phyloP scores from a whole-genome alignment of 2,113 vertebrate species.

The Nerophis ophidion region DNA sequence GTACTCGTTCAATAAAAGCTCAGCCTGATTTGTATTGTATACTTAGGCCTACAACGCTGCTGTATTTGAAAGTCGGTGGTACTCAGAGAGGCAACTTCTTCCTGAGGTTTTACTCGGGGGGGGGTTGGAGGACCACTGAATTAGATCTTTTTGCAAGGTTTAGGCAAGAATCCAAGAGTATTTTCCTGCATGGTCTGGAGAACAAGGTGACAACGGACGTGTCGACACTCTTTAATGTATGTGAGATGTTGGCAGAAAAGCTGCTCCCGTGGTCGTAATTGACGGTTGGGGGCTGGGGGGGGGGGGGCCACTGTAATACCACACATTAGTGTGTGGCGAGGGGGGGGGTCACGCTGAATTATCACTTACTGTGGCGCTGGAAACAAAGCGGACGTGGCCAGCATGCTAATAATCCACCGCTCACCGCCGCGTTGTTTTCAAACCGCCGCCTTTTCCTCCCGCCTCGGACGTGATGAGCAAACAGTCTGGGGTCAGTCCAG shows the following conservation, averaged over 20 bases:
- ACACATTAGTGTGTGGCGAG: conserved; percentile 31
- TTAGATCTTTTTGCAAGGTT: too few species aligned
- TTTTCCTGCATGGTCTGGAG: conserved; percentile 4
- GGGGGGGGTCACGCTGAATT: conserved; percentile 37
- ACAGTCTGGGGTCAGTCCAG: background rate
- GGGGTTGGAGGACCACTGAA: too few species aligned
- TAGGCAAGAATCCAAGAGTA: background rate
- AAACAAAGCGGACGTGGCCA: conserved; percentile 13
- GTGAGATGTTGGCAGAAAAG: conserved; percentile 37
- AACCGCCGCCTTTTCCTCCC: conserved; percentile 7
- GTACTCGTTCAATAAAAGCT: too few species aligned
- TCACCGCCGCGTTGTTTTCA: background rate
- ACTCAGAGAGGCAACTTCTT: too few species aligned
- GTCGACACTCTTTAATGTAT: conserved; percentile 48
- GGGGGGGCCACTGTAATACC: conserved; percentile 37
- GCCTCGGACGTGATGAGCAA: conserved; percentile 12
- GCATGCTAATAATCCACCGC: conserved; percentile 8
- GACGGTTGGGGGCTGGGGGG: too few species aligned
- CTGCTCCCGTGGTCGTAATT: conserved; percentile 50
- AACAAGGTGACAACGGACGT: conserved; percentile 31
- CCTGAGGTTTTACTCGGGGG: too few species aligned
- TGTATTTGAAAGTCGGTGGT: too few species aligned
- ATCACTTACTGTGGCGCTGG: conserved; percentile 24
- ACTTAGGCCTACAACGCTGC: too few species aligned
- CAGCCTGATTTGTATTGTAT: too few species aligned